Evolutionary conservation across 2,888 invertebrate genomes (phyloP).

Genomic region (Ochropacha duplaris): DNA sequence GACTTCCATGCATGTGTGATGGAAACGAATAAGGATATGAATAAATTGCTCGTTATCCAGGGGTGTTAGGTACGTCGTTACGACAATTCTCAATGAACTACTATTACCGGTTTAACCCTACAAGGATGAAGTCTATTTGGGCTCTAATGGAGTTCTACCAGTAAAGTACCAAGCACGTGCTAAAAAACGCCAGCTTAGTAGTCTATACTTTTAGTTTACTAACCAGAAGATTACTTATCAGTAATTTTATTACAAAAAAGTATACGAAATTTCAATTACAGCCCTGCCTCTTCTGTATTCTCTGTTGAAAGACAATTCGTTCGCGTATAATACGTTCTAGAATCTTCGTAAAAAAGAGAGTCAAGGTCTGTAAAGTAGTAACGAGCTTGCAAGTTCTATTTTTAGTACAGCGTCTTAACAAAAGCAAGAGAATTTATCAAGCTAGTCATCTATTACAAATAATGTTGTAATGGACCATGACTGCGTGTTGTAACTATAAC

Average conservation of each 20-base stretch:
- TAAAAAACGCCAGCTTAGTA: no score
- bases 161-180: not conserved
- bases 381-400: not conserved
- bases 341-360: not conserved
- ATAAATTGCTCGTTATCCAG: constrained; percentile 8
- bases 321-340: not conserved
- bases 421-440: not conserved
- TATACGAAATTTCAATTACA: not conserved
- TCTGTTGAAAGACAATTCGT: not conserved
- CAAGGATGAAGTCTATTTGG: not conserved
- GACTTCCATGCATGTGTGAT: constrained; percentile 7
- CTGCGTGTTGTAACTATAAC: not conserved
- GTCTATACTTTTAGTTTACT: no score
- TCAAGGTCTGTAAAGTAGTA: not conserved
- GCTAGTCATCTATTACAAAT: not conserved
- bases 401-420: constrained; percentile 1
- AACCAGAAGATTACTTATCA: no score
- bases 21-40: constrained; percentile 7
- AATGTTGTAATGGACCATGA: not conserved
- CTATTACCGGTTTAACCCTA: not conserved
- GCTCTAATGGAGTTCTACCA: not conserved
- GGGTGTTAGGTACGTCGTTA: constrained; percentile 1
- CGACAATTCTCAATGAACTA: constrained; percentile 6
- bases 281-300: not conserved
- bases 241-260: no score